Percentiles rank a stretch among this genome's conserved stretches.
Evolutionary conservation across 2,113 vertebrate species (phyloP).

Genomic region (Phylloscopus trochilus): DNA sequence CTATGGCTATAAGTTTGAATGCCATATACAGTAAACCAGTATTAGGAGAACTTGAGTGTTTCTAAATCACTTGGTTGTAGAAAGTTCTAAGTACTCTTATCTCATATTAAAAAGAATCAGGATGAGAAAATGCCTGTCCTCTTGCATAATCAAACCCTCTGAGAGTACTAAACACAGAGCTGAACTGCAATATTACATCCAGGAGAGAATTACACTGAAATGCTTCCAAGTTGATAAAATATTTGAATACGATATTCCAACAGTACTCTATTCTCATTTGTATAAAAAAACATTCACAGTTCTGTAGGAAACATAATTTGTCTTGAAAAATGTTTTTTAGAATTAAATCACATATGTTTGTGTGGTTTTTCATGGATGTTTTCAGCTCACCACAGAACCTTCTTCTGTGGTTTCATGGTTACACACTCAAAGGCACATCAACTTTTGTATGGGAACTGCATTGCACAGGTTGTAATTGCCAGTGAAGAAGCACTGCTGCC

Average conservation of each 20-base stretch:
- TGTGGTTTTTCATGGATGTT: background rate
- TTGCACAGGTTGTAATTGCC: background rate
- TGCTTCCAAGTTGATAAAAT: background rate
- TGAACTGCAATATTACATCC: background rate
- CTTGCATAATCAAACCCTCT: background rate
- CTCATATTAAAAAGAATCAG: background rate
- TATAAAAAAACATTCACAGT: background rate
- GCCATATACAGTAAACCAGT: background rate
- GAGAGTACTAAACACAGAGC: background rate
- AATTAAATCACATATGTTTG: background rate
- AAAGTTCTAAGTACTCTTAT: background rate
- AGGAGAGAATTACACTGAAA: background rate
- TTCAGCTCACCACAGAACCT: background rate
- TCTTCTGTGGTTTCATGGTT: background rate
- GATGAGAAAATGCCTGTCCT: background rate
- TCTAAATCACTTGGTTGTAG: background rate
- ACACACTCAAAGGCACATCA: background rate
- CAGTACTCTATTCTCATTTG: background rate
- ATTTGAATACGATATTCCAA: background rate
- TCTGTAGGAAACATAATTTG: background rate
- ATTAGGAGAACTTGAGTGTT: background rate
- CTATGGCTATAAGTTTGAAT: background rate
- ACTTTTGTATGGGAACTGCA: background rate
- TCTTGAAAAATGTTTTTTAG: background rate
- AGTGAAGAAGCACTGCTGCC: background rate